Conservation (phyloP, 2,113 vertebrate genomes). For the Oncorhynchus gorbuscha region DNA sequence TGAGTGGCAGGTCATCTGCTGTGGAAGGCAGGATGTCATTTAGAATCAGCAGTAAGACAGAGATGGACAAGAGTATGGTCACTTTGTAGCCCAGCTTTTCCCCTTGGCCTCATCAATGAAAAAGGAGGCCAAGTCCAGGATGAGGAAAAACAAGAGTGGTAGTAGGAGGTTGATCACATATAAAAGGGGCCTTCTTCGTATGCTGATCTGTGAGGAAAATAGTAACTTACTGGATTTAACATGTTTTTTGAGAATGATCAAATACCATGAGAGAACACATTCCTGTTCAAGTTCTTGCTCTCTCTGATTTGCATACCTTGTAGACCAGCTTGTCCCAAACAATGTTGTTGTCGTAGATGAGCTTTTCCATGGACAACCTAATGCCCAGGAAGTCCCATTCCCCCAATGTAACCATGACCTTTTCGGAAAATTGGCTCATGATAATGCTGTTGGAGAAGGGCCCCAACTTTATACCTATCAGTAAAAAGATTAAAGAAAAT, state of each 20-base stretch:
- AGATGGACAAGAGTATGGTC: constrained; percentile 77
- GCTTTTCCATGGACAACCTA: no score
- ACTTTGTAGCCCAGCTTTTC: constrained; percentile 80
- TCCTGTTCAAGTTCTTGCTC: no score
- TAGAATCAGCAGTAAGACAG: constrained; percentile 79
- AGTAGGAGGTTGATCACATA: constrained; percentile 77
- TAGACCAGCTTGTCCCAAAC: constrained; percentile 6
- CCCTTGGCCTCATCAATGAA: constrained; percentile 61
- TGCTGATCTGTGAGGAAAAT: constrained; percentile 56
- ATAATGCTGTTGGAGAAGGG: accelerated
- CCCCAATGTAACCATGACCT: constrained; percentile 44
- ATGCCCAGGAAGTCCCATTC: constrained; percentile 54
- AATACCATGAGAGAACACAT: no score
- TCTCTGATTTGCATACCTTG: constrained; percentile 4
- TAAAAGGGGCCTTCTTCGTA: constrained; percentile 70
- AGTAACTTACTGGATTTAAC: no score
- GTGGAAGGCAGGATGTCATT: constrained; percentile 80
- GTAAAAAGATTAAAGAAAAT: constrained; percentile 11
- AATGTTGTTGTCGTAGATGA: background rate
- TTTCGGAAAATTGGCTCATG: background rate
- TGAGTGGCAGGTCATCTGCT: constrained; percentile 63
- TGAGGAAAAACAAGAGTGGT: constrained; percentile 66
- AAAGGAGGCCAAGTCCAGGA: constrained; percentile 75
- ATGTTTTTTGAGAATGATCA: no score
- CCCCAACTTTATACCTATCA: accelerated